These are phyloP conservation scores for Eumaeus atala DNA, from an alignment of 1,140 invertebrate genomes.

Conservation along the genomic window DNA sequence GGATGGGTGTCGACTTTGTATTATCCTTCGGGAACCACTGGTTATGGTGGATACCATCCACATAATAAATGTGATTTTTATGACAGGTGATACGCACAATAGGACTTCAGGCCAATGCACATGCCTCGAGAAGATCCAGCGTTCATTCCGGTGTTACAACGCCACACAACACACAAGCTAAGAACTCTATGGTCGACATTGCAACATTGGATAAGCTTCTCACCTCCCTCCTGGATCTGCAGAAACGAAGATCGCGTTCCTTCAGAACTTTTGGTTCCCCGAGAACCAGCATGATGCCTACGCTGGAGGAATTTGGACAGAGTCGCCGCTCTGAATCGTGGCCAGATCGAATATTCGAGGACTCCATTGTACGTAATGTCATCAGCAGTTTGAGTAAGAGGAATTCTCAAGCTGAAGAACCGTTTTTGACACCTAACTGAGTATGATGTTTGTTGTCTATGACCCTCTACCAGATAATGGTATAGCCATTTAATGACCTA, in stretches of 20 bases:
- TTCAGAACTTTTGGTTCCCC: conserved; percentile 54
- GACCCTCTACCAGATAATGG: too few species aligned
- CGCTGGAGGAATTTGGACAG: conserved; percentile 25
- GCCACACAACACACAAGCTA: conserved; percentile 27
- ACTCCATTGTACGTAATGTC: conserved; percentile 51
- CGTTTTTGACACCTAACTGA: conserved; percentile 56
- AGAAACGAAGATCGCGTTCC: conserved; percentile 41
- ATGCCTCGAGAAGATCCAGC: conserved; percentile 42
- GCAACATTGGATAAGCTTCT: conserved; percentile 64
- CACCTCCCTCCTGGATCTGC: conserved; percentile 53
- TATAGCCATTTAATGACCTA: too few species aligned
- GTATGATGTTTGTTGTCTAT: too few species aligned
- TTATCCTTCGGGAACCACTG: too few species aligned
- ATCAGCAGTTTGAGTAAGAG: conserved; percentile 46
- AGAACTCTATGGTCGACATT: conserved; percentile 49
- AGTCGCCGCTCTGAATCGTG: conserved; percentile 51
- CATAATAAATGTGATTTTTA: background rate
- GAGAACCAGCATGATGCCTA: conserved; percentile 41
- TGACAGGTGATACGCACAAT: conserved; percentile 50
- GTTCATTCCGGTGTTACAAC: conserved; percentile 38
- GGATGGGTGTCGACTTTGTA: too few species aligned
- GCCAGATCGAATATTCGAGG: conserved; percentile 55
- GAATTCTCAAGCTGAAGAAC: conserved; percentile 42
- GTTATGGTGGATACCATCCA: too few species aligned
- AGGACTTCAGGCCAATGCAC: conserved; percentile 43